Evolutionary conservation across 2,888 invertebrate species (phyloP), one percentile per base, ranked within the genome.

Genomic region (Empis stercorea): DNA sequence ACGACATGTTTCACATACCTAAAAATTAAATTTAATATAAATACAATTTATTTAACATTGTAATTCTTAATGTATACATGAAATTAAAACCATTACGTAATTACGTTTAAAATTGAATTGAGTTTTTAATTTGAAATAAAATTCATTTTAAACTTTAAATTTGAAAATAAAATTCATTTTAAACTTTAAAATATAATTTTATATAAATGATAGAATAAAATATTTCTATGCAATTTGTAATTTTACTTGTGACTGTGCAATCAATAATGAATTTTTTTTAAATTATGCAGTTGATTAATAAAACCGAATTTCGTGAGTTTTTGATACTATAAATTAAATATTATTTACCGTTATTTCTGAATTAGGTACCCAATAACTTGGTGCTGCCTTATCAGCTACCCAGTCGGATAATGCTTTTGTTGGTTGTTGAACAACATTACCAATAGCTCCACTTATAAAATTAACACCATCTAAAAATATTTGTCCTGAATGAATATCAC

Each of bases 331-430:
- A n/a, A n/a, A n/a, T n/a, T n/a, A n/a, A n/a, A n/a, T n/a, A n/a
- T n/a, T n/a, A 62, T 69, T 64, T 64, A 82, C 83, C 59, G 71
- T 76, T 51, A 87, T 85, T 61, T 84, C 79, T 54, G 79, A 71
- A 63, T 87, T 87, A 10, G 84, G 81, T 48, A 78, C 75, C 88
- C 87, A 88, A 65, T 87, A 87, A 34, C 76, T 75, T 1, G 88
- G 88, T 13, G 84, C 84, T 23, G 66, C 61, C 62, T 80, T 78
- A 64, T 87, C 86, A 2, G 85, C 79, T n/a, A 85, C 75, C 81
- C 84, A 84, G 51, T 60, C 64, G 2, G 76, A 73, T 2, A 87
- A 58, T 3, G 74, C 73, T 61, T 78, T 81, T 3, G 81, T 78
- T n/a, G 85, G 85, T 54, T 80, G 81, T 4, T 81, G 74, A 13